Evolutionary conservation across 2,888 invertebrate genomes (phyloP), one percentile per base, ranked within the genome.

Genomic region (Aphidoletes aphidimyza): DNA sequence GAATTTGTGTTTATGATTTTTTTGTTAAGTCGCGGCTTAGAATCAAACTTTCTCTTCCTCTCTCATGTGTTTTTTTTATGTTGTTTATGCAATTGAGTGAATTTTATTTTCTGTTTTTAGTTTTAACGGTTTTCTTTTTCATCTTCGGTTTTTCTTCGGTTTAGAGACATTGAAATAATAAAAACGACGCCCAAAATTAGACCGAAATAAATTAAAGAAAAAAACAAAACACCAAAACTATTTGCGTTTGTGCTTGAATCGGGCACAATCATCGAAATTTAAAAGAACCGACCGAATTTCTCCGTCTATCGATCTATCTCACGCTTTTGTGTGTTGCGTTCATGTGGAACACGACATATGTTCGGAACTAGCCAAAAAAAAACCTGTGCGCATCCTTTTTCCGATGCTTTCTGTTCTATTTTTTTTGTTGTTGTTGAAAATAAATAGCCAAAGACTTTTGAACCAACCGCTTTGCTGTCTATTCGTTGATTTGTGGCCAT

Each of bases 401-500:
- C 6, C 49, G 9, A 49, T 42, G 11, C 42, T 9, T n/a, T n/a
- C n/a, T n/a, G 39, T 39, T 5, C 11, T 47, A 14, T 47, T 8
- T 54, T 69, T 69, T 30, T 30, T 30, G 69, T 39, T 39, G 39
- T 39, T 39, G n/a, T n/a, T n/a, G n/a, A 47, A 19, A 42, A 42
- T 9, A 42, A 42, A 42, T 9, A 42, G 11, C 11, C 11, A 42
- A 42, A 42, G 11, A 42, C 6, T 42, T 9, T 47, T 17, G 3
- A 47, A 47, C 3, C 3, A 54, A 54, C 22, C 30, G 69, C 69
- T 69, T 69, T 69, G 69, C 69, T 69, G 69, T 69, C 42, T 42
- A 42, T 42, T 42, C 69, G 30, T 69, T 69, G 34, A 69, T 69
- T 69, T 69, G 69, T 69, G 69, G 69, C 30, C 34, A 54, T 42